Evolutionary conservation across 1,140 invertebrate species (phyloP).

Genomic region (Caerostris darwini): DNA sequence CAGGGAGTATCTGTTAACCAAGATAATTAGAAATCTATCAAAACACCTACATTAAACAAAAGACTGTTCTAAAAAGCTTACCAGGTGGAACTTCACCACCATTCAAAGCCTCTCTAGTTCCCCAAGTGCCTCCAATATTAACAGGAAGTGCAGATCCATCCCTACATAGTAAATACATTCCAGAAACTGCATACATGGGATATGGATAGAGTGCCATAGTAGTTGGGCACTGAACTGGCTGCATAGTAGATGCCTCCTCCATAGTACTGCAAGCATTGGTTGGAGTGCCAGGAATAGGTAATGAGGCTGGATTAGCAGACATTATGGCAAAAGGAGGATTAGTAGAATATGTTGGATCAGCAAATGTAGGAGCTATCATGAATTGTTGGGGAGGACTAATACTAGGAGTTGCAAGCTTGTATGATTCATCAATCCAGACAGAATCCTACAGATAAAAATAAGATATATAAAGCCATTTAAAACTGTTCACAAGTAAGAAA

Average conservation of each 20-base stretch:
- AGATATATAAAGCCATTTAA: too few relatives aligned
- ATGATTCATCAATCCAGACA: constrained; percentile 41
- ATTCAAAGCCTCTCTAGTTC: constrained; percentile 42
- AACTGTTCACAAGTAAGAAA: background rate
- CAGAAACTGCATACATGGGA: constrained; percentile 62
- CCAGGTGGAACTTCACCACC: constrained; percentile 35
- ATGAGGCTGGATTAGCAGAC: constrained; percentile 23
- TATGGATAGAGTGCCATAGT: constrained; percentile 66
- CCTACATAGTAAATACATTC: constrained; percentile 65
- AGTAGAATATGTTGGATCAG: background rate
- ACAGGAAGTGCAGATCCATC: constrained; percentile 69
- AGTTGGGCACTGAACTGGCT: constrained; percentile 1
- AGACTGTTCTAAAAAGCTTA: background rate
- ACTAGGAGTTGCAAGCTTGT: background rate
- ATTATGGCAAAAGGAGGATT: background rate
- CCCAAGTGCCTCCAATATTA: constrained; percentile 59
- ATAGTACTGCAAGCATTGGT: background rate
- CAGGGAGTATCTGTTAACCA: too few relatives aligned
- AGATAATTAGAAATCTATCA: too few relatives aligned
- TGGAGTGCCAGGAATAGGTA: constrained; percentile 49
- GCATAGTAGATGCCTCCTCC: constrained; percentile 18
- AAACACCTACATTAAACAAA: too few relatives aligned
- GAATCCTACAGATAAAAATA: constrained; percentile 24
- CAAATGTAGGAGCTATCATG: background rate
- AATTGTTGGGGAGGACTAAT: constrained; percentile 15